A percentile compares a stretch with the other conserved stretches of the same genome.
These are phyloP conservation scores for Chiroxiphia lanceolata DNA, from an alignment of 2,797 vertebrate genomes.

Conservation along the genomic window DNA sequence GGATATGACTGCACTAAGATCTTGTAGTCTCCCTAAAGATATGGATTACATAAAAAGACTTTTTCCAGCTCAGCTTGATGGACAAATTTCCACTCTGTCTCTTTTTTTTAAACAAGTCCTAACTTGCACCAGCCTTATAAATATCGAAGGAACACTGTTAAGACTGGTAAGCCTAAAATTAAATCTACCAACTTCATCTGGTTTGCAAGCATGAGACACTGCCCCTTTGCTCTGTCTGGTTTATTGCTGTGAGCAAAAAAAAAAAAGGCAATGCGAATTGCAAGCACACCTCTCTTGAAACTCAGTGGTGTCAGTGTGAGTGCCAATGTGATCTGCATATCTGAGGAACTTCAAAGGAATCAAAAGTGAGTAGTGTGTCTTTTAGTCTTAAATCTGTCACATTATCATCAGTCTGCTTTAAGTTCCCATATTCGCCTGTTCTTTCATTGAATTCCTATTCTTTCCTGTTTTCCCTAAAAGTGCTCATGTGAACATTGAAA, in stretches of 20 bases:
- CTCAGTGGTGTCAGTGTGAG: neutral
- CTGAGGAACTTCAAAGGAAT: neutral
- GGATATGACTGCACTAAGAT: neutral
- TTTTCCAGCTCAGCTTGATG: neutral
- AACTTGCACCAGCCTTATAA: slow-evolving; percentile 15
- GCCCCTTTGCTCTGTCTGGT: neutral
- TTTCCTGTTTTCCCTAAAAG: neutral
- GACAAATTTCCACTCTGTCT: neutral
- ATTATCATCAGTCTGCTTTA: neutral
- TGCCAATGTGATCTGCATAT: neutral
- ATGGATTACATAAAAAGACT: neutral
- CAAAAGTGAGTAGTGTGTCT: neutral
- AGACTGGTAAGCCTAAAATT: neutral
- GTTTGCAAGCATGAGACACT: neutral
- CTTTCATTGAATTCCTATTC: neutral
- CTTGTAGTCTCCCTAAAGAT: neutral
- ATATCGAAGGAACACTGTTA: slow-evolving; percentile 27
- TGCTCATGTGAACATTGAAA: neutral
- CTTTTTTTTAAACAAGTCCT: slow-evolving; percentile 7
- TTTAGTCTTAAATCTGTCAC: neutral
- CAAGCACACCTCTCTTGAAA: neutral
- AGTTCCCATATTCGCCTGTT: neutral
- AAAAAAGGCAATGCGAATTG: neutral
- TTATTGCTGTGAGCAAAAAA: neutral
- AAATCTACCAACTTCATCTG: neutral